Percentiles rank a stretch among this genome's conserved stretches.
Evolutionary conservation across 1,140 invertebrate genomes (phyloP).

Genomic region (Drosophila triauraria): DNA sequence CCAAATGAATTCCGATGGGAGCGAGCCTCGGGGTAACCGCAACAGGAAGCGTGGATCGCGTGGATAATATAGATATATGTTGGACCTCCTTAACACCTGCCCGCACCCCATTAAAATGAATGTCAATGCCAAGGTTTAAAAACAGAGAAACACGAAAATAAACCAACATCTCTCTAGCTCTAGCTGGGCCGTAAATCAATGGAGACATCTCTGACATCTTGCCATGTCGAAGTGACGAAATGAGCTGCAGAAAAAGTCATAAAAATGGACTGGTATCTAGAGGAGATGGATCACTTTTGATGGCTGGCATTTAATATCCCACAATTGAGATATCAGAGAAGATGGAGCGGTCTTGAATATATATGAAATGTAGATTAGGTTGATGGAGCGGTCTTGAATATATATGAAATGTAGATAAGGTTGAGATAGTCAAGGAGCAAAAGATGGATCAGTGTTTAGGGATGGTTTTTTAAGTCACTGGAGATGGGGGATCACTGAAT

Average conservation of each 20-base stretch:
- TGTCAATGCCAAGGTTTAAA: slow-evolving; percentile 42
- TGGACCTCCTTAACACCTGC: slow-evolving; percentile 61
- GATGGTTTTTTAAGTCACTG: not conserved
- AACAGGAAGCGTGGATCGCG: slow-evolving; percentile 58
- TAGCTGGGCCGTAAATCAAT: slow-evolving; percentile 58
- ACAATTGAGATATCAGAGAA: slow-evolving; percentile 31
- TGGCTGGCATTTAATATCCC: slow-evolving; percentile 40
- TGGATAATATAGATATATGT: not conserved
- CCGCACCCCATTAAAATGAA: slow-evolving; percentile 60
- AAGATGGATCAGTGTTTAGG: slow-evolving; percentile 3
- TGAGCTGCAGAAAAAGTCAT: slow-evolving; percentile 35
- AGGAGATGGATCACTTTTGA: slow-evolving; percentile 48
- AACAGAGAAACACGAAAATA: slow-evolving; percentile 43
- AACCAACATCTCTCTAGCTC: slow-evolving; percentile 9
- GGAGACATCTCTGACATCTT: slow-evolving; percentile 33
- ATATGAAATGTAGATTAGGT: not conserved
- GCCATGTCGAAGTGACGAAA: slow-evolving; percentile 43
- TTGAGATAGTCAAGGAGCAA: slow-evolving; percentile 8
- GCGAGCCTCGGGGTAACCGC: slow-evolving; percentile 28
- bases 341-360: slow-evolving; percentile 1
- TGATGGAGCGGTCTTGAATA: not conserved
- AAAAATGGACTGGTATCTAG: slow-evolving; percentile 24
- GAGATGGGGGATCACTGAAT: not conserved
- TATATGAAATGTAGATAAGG: not conserved
- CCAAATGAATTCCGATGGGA: slow-evolving; percentile 28